These are phyloP conservation scores for Nothobranchius furzeri DNA, from an alignment of 2,113 vertebrate species.

Conservation along the genomic window DNA sequence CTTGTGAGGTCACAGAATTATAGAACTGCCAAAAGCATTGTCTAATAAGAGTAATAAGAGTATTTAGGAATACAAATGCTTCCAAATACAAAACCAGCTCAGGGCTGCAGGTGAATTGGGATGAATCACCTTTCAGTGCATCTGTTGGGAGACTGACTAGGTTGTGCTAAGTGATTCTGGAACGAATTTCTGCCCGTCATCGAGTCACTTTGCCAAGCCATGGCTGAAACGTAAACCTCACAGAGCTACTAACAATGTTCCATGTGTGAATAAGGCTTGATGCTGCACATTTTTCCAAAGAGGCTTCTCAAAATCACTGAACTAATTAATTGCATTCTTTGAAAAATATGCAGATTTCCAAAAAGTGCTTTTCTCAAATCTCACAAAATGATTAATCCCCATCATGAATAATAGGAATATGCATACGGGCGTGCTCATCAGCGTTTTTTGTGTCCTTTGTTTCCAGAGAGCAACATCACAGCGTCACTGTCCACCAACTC, in stretches of 20 bases:
- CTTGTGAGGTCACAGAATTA: too few species aligned
- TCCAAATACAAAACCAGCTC: background rate
- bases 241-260: background rate
- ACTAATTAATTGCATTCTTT: background rate
- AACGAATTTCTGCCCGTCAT: background rate
- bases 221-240: background rate
- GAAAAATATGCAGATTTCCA: background rate
- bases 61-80: too few species aligned
- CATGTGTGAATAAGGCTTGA: background rate
- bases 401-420: background rate
- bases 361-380: background rate
- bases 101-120: background rate
- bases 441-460: background rate
- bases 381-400: background rate
- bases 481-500: conserved; percentile 88
- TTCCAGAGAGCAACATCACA: conserved; percentile 91
- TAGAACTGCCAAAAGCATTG: too few species aligned
- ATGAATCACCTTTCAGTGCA: background rate
- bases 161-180: background rate
- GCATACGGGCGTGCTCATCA: background rate
- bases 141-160: background rate
- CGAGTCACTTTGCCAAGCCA: background rate
- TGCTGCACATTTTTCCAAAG: background rate
- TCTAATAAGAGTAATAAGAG: too few species aligned
- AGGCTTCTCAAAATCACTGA: background rate